phyloP scores from a whole-genome alignment of 2,797 vertebrate genomes.

The Pteronotus mesoamericanus region DNA sequence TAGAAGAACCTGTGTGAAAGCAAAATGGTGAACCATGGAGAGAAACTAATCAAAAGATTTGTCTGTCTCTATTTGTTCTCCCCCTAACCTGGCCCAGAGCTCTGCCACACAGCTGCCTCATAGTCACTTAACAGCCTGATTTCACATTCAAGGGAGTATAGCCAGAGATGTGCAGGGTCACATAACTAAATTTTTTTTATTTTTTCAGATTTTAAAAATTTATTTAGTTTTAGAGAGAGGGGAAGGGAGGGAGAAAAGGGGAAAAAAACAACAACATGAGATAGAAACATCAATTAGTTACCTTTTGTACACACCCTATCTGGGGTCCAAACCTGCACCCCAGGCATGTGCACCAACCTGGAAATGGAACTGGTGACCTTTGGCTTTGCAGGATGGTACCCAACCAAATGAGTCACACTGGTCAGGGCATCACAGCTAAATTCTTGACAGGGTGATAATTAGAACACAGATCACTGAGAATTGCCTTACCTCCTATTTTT shows the following conservation, averaged over 20 bases:
- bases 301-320: too few species aligned
- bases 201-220: too few species aligned
- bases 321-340: too few species aligned
- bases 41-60: background rate
- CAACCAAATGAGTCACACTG: too few species aligned
- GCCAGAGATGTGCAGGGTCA: background rate
- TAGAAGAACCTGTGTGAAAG: background rate
- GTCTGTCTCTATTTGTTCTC: background rate
- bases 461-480: background rate
- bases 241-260: too few species aligned
- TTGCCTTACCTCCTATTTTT: background rate
- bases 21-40: background rate
- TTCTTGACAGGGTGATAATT: background rate
- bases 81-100: background rate
- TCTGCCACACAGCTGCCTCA: background rate
- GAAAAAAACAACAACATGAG: too few species aligned
- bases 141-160: background rate
- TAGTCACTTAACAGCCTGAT: background rate
- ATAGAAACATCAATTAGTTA: too few species aligned
- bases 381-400: too few species aligned
- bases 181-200: background rate
- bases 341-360: too few species aligned
- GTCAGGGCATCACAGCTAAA: background rate
- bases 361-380: too few species aligned
- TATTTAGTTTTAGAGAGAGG: too few species aligned